phyloP scores from a whole-genome alignment of 37 sponge, comb jelly and placozoan genomes.

The Theonella swinhoei region DNA sequence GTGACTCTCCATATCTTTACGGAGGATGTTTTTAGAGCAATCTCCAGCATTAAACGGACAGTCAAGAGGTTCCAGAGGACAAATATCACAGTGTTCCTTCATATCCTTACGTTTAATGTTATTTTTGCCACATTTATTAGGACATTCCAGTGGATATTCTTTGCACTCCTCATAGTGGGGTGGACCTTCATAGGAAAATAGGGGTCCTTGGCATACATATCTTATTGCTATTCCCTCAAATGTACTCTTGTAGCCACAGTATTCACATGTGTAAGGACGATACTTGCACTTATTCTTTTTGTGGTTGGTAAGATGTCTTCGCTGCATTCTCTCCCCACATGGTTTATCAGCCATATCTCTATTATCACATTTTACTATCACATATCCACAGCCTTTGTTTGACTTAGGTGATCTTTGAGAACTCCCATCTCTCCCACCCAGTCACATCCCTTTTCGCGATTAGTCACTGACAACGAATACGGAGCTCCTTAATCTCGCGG shows the following conservation, averaged over 20 bases:
- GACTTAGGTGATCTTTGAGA: background rate
- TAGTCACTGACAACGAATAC: background rate
- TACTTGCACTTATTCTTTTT: background rate
- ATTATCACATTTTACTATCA: slow-evolving; percentile 1
- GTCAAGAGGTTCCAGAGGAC: background rate
- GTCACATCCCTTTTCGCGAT: background rate
- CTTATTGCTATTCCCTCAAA: background rate
- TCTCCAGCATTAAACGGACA: background rate
- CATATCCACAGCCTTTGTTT: slow-evolving; percentile 12
- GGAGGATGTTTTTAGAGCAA: background rate
- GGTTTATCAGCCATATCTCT: background rate
- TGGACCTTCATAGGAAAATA: too few relatives aligned
- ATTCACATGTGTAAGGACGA: background rate
- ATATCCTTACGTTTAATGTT: background rate
- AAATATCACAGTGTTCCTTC: background rate
- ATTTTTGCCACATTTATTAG: background rate
- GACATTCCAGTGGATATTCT: background rate
- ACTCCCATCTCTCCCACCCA: background rate
- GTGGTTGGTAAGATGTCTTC: background rate
- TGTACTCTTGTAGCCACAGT: slow-evolving; percentile 8
- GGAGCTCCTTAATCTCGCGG: background rate
- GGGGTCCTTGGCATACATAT: background rate
- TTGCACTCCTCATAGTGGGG: background rate
- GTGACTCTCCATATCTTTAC: background rate
- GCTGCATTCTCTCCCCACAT: background rate